Conservation (phyloP, 2,797 vertebrate species). For the Onychomys torridus region DNA sequence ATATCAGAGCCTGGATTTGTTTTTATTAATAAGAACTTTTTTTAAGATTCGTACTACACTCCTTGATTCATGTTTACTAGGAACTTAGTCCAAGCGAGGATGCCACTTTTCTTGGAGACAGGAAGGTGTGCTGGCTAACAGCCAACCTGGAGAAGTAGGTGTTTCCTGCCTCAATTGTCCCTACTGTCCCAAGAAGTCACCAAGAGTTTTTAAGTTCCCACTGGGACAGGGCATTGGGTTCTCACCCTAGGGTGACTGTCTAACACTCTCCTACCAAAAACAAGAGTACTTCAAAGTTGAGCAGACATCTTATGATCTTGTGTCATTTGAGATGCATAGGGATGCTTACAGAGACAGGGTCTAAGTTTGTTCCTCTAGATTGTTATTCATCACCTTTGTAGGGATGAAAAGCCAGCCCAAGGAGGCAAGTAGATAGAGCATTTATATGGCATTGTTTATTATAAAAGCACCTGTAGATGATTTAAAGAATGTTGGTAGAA, state of each 20-base stretch:
- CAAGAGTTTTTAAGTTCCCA: neutral
- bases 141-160: constrained; percentile 24
- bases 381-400: neutral
- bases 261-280: neutral
- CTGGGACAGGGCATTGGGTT: neutral
- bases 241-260: neutral
- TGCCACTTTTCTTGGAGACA: constrained; percentile 19
- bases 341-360: neutral
- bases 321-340: neutral
- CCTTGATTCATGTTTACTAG: constrained; percentile 48
- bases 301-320: neutral
- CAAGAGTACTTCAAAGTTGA: too few relatives aligned
- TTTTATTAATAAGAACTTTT: too few relatives aligned
- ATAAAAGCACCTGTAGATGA: neutral
- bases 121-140: neutral
- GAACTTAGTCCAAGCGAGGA: neutral
- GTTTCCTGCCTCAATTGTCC: neutral
- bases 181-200: neutral
- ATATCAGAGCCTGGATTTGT: too few relatives aligned
- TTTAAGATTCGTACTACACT: too few relatives aligned
- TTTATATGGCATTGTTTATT: neutral
- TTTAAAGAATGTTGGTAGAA: neutral
- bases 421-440: neutral
- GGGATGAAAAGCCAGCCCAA: neutral
- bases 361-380: neutral